Percentiles rank a stretch among this genome's conserved stretches.
phyloP scores from a whole-genome alignment of 2,888 invertebrate genomes.

The Tachina lurida region DNA sequence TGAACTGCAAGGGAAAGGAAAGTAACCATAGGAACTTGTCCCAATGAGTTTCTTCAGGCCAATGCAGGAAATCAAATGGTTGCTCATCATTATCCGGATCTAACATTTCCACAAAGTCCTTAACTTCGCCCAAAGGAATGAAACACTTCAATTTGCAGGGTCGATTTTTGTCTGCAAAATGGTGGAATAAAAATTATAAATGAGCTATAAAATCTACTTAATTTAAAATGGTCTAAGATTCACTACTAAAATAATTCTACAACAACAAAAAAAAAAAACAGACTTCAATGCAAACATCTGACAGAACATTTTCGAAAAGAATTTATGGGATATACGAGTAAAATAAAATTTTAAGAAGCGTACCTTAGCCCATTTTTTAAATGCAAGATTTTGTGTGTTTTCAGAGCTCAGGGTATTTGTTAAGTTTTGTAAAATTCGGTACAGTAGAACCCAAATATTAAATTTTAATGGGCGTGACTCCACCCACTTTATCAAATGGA shows the following conservation, averaged over 20 bases:
- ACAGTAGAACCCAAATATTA: too few species aligned
- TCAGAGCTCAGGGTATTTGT: too few species aligned
- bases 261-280: too few species aligned
- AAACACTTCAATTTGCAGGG: slow-evolving; percentile 84
- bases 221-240: too few species aligned
- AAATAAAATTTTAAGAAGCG: not conserved
- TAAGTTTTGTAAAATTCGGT: too few species aligned
- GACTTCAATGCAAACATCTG: not conserved
- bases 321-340: not conserved
- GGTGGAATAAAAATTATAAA: not conserved
- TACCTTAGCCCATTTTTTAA: not conserved
- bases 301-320: not conserved
- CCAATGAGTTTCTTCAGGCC: slow-evolving; percentile 84
- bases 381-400: too few species aligned
- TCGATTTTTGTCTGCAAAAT: slow-evolving; percentile 23
- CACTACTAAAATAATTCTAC: too few species aligned
- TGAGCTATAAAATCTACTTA: too few species aligned
- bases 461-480: too few species aligned
- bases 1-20: slow-evolving; percentile 89
- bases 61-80: slow-evolving; percentile 75
- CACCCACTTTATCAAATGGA: too few species aligned
- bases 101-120: slow-evolving; percentile 84
- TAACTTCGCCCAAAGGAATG: slow-evolving; percentile 91
- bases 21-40: slow-evolving; percentile 85
- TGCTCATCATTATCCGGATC: slow-evolving; percentile 77